phyloP scores from a whole-genome alignment of 2,888 invertebrate species.

The Dynastes hyllus region DNA sequence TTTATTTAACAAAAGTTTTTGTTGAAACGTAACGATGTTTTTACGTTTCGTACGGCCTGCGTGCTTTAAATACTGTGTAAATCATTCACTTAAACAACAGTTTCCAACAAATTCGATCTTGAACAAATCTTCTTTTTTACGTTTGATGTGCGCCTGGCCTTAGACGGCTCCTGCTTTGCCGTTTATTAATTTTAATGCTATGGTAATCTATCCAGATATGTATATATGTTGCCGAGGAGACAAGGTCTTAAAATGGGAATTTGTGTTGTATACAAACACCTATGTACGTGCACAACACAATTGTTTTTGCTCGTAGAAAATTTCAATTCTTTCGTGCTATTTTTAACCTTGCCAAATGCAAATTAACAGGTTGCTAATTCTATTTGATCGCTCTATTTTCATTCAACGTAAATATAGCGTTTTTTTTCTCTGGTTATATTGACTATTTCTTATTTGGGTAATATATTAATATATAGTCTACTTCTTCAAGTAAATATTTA shows the following conservation, averaged over 20 bases:
- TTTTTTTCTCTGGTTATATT: neutral
- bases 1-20: too few relatives aligned
- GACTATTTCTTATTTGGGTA: too few relatives aligned
- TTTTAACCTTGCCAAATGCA: neutral
- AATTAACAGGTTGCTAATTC: too few relatives aligned
- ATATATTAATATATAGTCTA: too few relatives aligned
- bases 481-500: too few relatives aligned
- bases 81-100: too few relatives aligned
- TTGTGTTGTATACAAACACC: neutral
- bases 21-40: too few relatives aligned
- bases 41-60: too few relatives aligned
- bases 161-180: neutral
- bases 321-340: constrained; percentile 2
- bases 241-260: constrained; percentile 38
- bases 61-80: too few relatives aligned
- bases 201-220: neutral
- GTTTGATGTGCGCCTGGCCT: neutral
- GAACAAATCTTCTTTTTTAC: too few relatives aligned
- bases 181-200: constrained; percentile 37
- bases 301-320: neutral
- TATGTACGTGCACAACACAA: too few relatives aligned
- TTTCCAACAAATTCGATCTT: too few relatives aligned
- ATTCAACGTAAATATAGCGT: neutral
- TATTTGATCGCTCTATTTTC: neutral
- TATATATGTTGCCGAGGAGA: neutral